Percentiles rank a stretch among this genome's conserved stretches.
Evolutionary conservation across 2,113 vertebrate genomes (phyloP).

Genomic region (Paralichthys olivaceus): DNA sequence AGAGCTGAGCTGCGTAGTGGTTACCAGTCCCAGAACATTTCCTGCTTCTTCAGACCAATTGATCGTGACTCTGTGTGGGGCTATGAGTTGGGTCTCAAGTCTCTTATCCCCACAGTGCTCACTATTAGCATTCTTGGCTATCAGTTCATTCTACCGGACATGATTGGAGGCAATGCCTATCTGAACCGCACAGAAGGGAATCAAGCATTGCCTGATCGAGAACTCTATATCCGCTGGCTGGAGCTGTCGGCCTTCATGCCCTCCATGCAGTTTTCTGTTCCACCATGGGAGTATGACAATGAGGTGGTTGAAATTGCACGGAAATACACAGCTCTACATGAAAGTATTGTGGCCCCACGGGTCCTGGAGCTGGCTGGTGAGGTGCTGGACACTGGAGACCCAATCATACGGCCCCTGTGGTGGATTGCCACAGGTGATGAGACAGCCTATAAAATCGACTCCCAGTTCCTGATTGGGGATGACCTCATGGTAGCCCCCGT

Average conservation of each 20-base stretch:
- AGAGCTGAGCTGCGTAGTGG: constrained; percentile 91
- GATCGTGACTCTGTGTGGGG: constrained; percentile 96
- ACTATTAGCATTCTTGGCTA: constrained; percentile 96
- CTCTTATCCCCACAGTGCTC: constrained; percentile 93
- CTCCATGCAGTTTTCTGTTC: constrained; percentile 97
- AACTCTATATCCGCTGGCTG: constrained; percentile 97
- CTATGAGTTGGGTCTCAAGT: constrained; percentile 93
- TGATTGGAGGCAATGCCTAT: constrained; percentile 90
- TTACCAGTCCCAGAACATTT: constrained; percentile 95
- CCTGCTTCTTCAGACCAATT: constrained; percentile 93
- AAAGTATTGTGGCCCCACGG: constrained; percentile 91
- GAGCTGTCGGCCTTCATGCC: constrained; percentile 98
- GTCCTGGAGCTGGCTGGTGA: constrained; percentile 93
- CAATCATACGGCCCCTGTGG: constrained; percentile 97
- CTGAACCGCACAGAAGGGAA: constrained; percentile 79
- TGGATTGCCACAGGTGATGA: constrained; percentile 94
- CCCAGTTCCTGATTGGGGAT: constrained; percentile 97
- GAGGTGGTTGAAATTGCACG: constrained; percentile 93
- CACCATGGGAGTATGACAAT: constrained; percentile 92
- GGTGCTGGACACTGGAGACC: constrained; percentile 90
- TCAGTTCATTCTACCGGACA: constrained; percentile 90
- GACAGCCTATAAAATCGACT: constrained; percentile 91
- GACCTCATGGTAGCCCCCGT: constrained; percentile 96
- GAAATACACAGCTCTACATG: constrained; percentile 90
- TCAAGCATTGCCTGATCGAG: constrained; percentile 86